Percentiles rank a stretch among this genome's conserved stretches.
These are phyloP conservation scores for Lysandra coridon DNA, from an alignment of 2,888 invertebrate species.

Conservation along the genomic window DNA sequence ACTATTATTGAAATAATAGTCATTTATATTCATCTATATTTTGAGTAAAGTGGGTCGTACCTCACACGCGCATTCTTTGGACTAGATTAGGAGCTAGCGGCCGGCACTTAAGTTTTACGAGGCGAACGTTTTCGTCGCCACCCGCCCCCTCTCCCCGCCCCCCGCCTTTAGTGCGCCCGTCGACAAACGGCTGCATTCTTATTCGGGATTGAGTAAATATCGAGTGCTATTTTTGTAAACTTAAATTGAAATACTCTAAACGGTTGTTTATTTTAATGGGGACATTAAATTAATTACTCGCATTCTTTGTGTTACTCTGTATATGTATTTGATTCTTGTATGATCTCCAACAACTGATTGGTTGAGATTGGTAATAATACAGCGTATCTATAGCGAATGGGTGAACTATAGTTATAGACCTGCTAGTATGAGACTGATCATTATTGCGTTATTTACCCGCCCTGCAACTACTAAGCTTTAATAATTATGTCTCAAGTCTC, in stretches of 20 bases:
- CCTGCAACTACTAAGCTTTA: not conserved
- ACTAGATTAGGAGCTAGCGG: conserved; percentile 5
- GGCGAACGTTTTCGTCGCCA: not conserved
- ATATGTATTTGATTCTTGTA: not conserved
- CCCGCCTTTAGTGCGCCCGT: not conserved
- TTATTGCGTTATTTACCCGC: not conserved
- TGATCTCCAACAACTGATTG: not conserved
- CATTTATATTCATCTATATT: no score
- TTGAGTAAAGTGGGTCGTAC: no score
- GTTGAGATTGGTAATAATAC: not conserved
- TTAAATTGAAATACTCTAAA: conserved; percentile 12
- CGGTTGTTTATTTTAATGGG: conserved; percentile 2
- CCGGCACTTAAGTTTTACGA: conserved; percentile 22
- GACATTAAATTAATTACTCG: conserved; percentile 4
- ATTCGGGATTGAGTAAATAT: conserved; percentile 17
- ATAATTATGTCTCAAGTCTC: not conserved
- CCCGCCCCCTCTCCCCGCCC: not conserved
- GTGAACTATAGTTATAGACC: no score
- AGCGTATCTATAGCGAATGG: no score
- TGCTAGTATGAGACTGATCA: no score
- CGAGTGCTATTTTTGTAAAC: not conserved
- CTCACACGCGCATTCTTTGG: conserved; percentile 18
- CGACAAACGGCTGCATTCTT: conserved; percentile 11
- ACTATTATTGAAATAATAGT: no score
- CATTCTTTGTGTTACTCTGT: not conserved